Percentiles rank a stretch among this genome's conserved stretches.
Evolutionary conservation across 2,113 vertebrate species (phyloP).

Genomic region (Nematolebias whitei): DNA sequence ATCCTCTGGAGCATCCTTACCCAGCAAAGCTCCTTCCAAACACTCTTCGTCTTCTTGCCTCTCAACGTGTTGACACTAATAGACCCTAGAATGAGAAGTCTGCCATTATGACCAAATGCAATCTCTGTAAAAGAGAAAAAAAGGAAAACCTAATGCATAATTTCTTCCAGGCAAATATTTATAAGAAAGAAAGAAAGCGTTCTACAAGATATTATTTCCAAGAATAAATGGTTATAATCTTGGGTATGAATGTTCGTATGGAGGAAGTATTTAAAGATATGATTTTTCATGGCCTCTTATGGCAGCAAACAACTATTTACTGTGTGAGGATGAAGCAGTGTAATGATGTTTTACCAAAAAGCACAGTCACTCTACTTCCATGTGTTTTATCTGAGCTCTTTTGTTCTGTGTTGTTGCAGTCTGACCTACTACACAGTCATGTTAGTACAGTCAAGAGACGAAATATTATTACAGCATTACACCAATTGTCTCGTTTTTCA

Average conservation of each 20-base stretch:
- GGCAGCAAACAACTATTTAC: not conserved
- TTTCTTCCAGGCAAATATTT: constrained; percentile 39
- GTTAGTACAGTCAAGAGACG: not conserved
- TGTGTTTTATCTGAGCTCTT: not conserved
- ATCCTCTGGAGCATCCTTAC: constrained; percentile 64
- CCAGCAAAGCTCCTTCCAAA: constrained; percentile 36
- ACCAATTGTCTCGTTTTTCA: no score
- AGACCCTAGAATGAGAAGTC: constrained; percentile 44
- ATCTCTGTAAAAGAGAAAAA: not conserved
- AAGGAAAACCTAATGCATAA: constrained; percentile 31
- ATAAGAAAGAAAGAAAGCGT: constrained; percentile 25
- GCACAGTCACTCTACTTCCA: not conserved
- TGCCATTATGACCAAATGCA: constrained; percentile 37
- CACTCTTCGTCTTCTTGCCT: constrained; percentile 41
- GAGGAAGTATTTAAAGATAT: not conserved
- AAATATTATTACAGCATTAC: no score
- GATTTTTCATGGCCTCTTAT: not conserved
- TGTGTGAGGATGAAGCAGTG: not conserved
- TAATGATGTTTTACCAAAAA: not conserved
- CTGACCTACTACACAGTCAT: not conserved
- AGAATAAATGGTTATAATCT: constrained; percentile 6
- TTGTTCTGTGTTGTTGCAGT: not conserved
- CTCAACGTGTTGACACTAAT: constrained; percentile 42
- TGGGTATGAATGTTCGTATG: constrained; percentile 26
- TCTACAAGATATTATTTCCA: constrained; percentile 4